These are phyloP conservation scores for Hippocampus mohnikei DNA, from an alignment of 2,113 vertebrate species.

Conservation along the genomic window DNA sequence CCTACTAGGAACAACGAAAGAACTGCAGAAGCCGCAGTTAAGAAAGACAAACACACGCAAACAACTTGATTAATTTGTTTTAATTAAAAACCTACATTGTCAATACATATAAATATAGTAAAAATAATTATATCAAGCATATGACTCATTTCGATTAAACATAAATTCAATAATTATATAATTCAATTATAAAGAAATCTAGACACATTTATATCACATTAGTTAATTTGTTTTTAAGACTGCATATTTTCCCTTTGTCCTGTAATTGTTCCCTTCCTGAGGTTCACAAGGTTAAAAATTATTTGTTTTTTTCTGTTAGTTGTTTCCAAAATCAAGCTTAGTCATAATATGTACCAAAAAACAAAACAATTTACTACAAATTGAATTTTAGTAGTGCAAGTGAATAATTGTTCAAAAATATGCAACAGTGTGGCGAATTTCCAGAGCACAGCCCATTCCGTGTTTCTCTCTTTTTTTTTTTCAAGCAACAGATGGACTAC, in stretches of 20 bases:
- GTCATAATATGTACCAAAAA: constrained; percentile 8
- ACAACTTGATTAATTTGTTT: neutral
- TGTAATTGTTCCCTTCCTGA: neutral
- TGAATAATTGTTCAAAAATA: neutral
- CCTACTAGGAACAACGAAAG: neutral
- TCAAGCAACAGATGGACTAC: too few relatives aligned
- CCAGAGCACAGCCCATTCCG: neutral
- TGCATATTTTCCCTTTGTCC: constrained; percentile 1
- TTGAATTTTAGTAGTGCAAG: neutral
- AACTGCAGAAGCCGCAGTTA: neutral
- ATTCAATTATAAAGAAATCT: neutral
- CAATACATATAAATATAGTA: constrained; percentile 16
- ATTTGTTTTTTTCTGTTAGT: constrained; percentile 1
- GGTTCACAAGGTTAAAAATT: neutral
- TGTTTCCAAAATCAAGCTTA: neutral
- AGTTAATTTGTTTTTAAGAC: neutral
- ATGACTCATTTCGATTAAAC: constrained; percentile 1
- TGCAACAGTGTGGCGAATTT: neutral
- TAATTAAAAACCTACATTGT: constrained; percentile 34
- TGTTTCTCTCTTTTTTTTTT: neutral
- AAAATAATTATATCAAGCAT: constrained; percentile 2
- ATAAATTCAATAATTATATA: neutral
- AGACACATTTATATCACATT: neutral
- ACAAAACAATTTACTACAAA: neutral
- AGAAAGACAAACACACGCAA: neutral